Evolutionary conservation across 1,140 invertebrate genomes (phyloP).

Genomic region (Zaprionus gabonicus): DNA sequence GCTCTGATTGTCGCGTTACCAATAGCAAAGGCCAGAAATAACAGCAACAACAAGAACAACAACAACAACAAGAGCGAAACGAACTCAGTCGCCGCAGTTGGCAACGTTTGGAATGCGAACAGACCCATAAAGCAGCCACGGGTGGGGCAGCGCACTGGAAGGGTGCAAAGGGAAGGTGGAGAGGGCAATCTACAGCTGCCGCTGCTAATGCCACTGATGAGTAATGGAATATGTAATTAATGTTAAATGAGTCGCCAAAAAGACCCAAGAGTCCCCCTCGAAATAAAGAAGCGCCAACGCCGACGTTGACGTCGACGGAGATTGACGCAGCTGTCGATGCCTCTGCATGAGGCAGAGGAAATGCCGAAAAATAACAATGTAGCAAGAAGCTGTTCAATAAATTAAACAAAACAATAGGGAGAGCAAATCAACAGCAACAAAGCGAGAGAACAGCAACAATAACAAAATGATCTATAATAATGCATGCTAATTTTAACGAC

Average conservation of each 20-base stretch:
- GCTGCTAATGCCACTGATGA: slow-evolving; percentile 10
- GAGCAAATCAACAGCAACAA: slow-evolving; percentile 1
- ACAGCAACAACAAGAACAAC: slow-evolving; percentile 18
- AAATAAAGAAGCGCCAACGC: background rate
- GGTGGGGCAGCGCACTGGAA: slow-evolving; percentile 1
- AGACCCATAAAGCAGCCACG: slow-evolving; percentile 19
- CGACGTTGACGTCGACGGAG: background rate
- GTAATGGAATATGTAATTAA: slow-evolving; percentile 58
- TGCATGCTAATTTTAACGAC: background rate
- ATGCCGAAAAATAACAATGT: slow-evolving; percentile 34
- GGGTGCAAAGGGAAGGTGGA: background rate
- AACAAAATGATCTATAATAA: background rate
- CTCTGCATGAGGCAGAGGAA: slow-evolving; percentile 31
- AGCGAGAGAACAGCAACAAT: background rate
- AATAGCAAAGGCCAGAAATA: slow-evolving; percentile 47
- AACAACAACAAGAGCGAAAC: slow-evolving; percentile 8
- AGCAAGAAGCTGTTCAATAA: slow-evolving; percentile 33
- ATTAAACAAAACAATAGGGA: slow-evolving; percentile 1
- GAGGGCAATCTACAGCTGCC: slow-evolving; percentile 23
- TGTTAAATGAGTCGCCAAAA: slow-evolving; percentile 69
- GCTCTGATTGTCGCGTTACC: slow-evolving; percentile 51
- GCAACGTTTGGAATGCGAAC: slow-evolving; percentile 43
- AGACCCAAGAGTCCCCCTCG: slow-evolving; percentile 1
- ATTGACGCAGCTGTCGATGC: slow-evolving; percentile 38
- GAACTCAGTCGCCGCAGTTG: slow-evolving; percentile 10